Base-by-base conservation (phyloP, 2,888 invertebrate genomes). In the Girardia tigrina region DNA sequence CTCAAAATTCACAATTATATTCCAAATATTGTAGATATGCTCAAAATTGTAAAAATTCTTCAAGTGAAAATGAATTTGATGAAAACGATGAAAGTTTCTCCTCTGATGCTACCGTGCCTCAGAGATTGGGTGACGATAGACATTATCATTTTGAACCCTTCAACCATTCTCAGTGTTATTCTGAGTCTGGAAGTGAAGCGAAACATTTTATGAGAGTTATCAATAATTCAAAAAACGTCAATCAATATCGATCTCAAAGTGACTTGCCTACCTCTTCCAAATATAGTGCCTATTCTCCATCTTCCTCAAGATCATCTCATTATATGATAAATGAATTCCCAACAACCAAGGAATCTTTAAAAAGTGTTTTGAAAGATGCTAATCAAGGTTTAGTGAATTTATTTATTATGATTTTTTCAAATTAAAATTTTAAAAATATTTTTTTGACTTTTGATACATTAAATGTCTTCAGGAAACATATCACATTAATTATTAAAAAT, bases 231-330 rank as follows among this genome's bases (percentile, higher is more conserved):
- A 56, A 56, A 56, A 56, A 56, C 4, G 20, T 16, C 2, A 56
- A 56, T n/a, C 56, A 4, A 56, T 56, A 56, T 56, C 4, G 56
- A 56, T 56, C 56, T 56, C 56, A 56, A 56, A 20, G 56, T 23
- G 8, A n/a, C 56, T 56, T 56, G 56, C 56, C 56, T 56, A 56
- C 56, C 56, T 56, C 56, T 56, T 56, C 56, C 56, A 56, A 56
- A 56, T 56, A 56, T 23, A 56, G 56, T 56, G 56, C 56, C 56
- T 56, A 56, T 56, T 56, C 56, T 12, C 56, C 56, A 56, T 56
- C 56, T 56, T 56, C 56, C n/a, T 56, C 56, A 6, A 56, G 56
- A n/a, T 56, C 56, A 8, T 56, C 56, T 56, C 56, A 56, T n/a
- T 56, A 56, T 56, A 56, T 56, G 56, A 23, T 56, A 8, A 56